Evolutionary conservation across 2,113 vertebrate genomes (phyloP), one percentile per base, ranked within the genome.

Genomic region (Morphnarchus princeps): DNA sequence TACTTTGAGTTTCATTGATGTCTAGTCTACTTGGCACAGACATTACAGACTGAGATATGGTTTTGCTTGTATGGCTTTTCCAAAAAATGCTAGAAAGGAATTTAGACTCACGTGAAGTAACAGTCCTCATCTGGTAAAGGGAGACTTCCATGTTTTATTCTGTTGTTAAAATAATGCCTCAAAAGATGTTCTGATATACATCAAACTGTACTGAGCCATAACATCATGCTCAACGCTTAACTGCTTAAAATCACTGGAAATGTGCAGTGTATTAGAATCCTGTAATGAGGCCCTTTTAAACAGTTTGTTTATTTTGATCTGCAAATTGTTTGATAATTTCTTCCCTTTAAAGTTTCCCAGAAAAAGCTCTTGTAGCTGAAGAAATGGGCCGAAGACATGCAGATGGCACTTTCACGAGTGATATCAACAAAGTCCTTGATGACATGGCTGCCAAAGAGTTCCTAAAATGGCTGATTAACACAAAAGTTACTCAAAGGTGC

Each of bases 341-440:
- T 96, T 96, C 47, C 70, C 57, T 95, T 95, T 85, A 58, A 97
- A 99, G 99, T 97, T 99, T 98, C 96, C 96, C 98, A 82, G 98
- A 98, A 79, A 97, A 96, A 96, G 97, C 96, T 79, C 97, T 96
- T 93, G 62, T 95, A n/a, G 96, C 89, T 5, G 98, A 98, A 85
- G 97, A 97, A 80, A 49, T 98, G 93, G 97, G 96, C 87, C 98
- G 98, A 97, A 99, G 99, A 95, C 99, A 99, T 11, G 99, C 99
- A 16, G 99, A 99, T 38, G 99, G 99, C 55, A 99, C 99, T 96
- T 99, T 99, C 98, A 99, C 99, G 16, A 99, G 99, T 62, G 99
- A 99, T 65, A 99, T 99, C 96, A 99, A 98, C 98, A 99, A 99
- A 74, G 97, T 99, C 96, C 98, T 99, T 79, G 99, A 99, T 97